Conservation (phyloP, 2,797 vertebrate species). For the Argyrosomus regius region DNA sequence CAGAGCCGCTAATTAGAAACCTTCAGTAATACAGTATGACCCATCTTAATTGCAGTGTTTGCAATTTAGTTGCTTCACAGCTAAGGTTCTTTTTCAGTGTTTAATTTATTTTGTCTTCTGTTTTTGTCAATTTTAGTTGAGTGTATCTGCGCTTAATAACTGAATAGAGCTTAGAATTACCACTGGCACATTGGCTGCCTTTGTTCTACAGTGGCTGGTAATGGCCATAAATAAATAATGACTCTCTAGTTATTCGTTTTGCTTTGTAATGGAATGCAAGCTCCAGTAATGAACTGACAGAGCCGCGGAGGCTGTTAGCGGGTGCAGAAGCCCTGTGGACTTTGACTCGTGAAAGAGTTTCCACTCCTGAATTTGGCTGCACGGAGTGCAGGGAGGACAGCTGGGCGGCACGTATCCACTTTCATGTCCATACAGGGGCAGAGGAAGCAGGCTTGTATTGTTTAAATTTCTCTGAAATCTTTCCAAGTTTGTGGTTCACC, state of each 20-base stretch:
- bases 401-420: constrained; percentile 42
- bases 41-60: constrained; percentile 20
- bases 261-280: constrained; percentile 60
- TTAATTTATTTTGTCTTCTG: constrained; percentile 19
- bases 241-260: constrained; percentile 66
- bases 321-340: constrained; percentile 44
- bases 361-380: constrained; percentile 51
- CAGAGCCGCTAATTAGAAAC: neutral
- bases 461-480: constrained; percentile 54
- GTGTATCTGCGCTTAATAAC: constrained; percentile 44
- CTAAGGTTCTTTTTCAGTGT: constrained; percentile 17
- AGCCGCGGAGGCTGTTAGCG: constrained; percentile 41
- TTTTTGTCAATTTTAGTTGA: constrained; percentile 25
- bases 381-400: constrained; percentile 38
- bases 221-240: constrained; percentile 69
- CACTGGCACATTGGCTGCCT: constrained; percentile 34
- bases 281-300: constrained; percentile 64
- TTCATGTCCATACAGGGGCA: constrained; percentile 61
- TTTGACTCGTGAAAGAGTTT: constrained; percentile 56
- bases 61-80: constrained; percentile 1
- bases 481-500: constrained; percentile 42
- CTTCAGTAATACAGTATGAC: neutral
- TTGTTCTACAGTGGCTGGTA: constrained; percentile 52
- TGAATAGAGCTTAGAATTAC: constrained; percentile 33
- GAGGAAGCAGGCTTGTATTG: constrained; percentile 50